Evolutionary conservation across 2,113 vertebrate species (phyloP).

Genomic region (Pygoscelis adeliae): DNA sequence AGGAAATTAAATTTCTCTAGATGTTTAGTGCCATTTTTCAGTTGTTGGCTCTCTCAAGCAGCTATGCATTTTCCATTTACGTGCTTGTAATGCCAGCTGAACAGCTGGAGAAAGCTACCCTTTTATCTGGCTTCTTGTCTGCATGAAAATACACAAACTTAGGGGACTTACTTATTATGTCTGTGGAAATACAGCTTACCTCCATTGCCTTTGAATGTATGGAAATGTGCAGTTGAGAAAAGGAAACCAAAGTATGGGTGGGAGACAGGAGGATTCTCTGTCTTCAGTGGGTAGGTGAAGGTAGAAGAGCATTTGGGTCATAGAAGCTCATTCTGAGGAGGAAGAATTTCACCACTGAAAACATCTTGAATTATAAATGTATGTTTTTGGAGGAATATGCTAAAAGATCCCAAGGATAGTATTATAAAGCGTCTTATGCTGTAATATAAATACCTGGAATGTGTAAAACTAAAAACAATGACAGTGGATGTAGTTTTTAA

Average conservation of each 20-base stretch:
- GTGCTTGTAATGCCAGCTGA: neutral
- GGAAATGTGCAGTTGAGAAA: neutral
- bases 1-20: conserved; percentile 40
- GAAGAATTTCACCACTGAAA: neutral
- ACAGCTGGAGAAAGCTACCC: neutral
- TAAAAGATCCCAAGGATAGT: neutral
- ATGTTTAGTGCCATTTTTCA: neutral
- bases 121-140: neutral
- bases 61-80: neutral
- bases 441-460: neutral
- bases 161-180: neutral
- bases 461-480: neutral
- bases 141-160: neutral
- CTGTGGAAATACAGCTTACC: neutral
- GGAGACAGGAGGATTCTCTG: neutral
- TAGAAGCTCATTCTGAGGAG: neutral
- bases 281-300: neutral
- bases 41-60: neutral
- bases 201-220: neutral
- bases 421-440: neutral
- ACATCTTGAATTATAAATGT: neutral
- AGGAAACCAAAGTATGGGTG: neutral
- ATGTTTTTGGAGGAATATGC: neutral
- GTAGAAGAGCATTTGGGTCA: neutral
- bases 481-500: neutral